Conservation (phyloP, 1,140 invertebrate genomes). For the Parasteatoda tepidariorum region DNA sequence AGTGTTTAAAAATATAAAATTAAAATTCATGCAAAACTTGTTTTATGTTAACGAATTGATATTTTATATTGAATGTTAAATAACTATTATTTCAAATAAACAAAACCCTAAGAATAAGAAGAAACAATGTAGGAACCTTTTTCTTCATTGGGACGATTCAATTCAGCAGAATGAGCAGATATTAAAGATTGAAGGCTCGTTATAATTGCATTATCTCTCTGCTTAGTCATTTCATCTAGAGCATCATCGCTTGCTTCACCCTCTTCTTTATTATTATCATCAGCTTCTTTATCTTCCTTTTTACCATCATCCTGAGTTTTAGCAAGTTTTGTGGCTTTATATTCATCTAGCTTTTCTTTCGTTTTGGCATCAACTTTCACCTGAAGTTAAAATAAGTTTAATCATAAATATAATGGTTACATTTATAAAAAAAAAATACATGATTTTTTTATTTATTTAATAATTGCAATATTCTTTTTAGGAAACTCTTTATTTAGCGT, state of each 20-base stretch:
- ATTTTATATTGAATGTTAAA: no score
- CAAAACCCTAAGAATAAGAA: no score
- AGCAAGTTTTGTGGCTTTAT: constrained; percentile 74
- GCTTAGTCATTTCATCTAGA: constrained; percentile 83
- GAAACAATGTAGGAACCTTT: no score
- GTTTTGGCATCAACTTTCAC: constrained; percentile 98
- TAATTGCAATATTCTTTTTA: no score
- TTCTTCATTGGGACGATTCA: constrained; percentile 52
- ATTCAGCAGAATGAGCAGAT: constrained; percentile 63
- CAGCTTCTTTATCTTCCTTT: constrained; percentile 44
- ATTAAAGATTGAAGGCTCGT: constrained; percentile 62
- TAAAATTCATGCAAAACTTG: no score
- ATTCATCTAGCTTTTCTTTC: constrained; percentile 91
- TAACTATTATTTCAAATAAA: no score
- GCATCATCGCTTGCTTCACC: constrained; percentile 77
- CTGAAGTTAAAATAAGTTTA: constrained; percentile 62
- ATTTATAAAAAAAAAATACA: neutral
- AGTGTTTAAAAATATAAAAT: no score
- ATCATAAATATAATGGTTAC: no score
- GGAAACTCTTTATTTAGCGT: no score
- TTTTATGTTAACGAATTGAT: no score
- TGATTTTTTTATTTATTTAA: no score
- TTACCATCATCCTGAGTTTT: constrained; percentile 61
- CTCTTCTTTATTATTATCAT: constrained; percentile 68
- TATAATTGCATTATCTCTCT: constrained; percentile 67